Evolutionary conservation across 2,888 invertebrate genomes (phyloP).

Genomic region (Caenorhabditis macrosperma): DNA sequence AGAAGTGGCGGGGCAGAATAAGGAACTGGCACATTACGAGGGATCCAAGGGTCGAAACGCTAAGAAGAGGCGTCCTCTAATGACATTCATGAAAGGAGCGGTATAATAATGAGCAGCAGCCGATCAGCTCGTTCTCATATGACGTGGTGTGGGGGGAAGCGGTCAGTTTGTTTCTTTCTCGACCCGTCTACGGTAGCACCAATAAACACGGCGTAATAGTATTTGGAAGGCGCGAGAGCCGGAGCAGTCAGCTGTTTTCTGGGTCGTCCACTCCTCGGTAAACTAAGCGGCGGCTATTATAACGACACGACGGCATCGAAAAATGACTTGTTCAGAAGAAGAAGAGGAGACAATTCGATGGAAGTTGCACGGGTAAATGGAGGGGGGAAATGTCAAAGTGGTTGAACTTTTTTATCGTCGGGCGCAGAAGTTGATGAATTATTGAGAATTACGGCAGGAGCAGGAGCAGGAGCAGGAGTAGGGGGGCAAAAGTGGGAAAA

Average conservation of each 20-base stretch:
- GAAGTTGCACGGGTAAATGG: slow-evolving; percentile 1
- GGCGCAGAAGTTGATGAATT: slow-evolving; percentile 29
- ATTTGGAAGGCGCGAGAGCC: neutral
- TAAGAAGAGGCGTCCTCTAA: slow-evolving; percentile 8
- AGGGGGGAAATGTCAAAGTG: slow-evolving; percentile 10
- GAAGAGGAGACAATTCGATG: neutral
- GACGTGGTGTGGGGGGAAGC: slow-evolving; percentile 7
- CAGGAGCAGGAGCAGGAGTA: neutral
- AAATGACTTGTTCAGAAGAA: neutral
- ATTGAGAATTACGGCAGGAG: slow-evolving; percentile 13
- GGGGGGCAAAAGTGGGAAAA: neutral
- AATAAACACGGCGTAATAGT: slow-evolving; percentile 12
- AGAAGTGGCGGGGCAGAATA: neutral
- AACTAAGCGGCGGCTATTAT: slow-evolving; percentile 15
- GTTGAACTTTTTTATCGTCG: slow-evolving; percentile 28
- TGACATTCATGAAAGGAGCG: slow-evolving; percentile 8
- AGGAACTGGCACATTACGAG: neutral
- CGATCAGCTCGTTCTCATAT: neutral
- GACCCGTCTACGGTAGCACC: neutral
- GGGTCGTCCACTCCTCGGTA: slow-evolving; percentile 5
- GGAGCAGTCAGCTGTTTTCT: slow-evolving; percentile 24
- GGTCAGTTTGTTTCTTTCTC: neutral
- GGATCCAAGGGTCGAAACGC: neutral
- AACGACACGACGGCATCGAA: neutral
- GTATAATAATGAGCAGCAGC: neutral